Percentiles rank a stretch among this genome's conserved stretches.
These are phyloP conservation scores for Piscicola geometra DNA, from an alignment of 2,888 invertebrate genomes.

Conservation along the genomic window DNA sequence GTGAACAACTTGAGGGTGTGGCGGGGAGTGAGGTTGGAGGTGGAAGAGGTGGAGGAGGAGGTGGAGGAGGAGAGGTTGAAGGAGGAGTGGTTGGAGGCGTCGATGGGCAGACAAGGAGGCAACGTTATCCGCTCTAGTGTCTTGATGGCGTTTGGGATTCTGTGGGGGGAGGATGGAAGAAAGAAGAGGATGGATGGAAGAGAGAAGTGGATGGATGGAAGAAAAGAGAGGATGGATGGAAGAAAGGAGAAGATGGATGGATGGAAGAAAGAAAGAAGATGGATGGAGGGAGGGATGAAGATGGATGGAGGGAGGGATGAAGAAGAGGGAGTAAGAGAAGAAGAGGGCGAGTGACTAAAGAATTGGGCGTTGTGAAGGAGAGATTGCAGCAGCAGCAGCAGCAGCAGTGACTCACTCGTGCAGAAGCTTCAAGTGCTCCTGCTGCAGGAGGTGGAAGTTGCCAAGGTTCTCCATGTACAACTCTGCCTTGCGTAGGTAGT, in stretches of 20 bases:
- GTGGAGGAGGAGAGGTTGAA: neutral
- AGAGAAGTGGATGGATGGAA: no score
- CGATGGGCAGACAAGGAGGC: constrained; percentile 64
- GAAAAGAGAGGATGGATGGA: no score
- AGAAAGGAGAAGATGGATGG: no score
- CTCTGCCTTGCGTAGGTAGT: constrained; percentile 69
- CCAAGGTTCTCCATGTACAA: constrained; percentile 70
- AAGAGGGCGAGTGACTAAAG: no score
- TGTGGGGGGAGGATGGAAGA: no score
- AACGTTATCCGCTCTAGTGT: constrained; percentile 77
- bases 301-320: no score
- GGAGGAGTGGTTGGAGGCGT: constrained; percentile 22
- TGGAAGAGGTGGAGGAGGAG: neutral
- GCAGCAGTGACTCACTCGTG: neutral
- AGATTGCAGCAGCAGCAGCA: no score
- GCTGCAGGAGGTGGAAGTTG: constrained; percentile 69
- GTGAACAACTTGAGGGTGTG: constrained; percentile 54
- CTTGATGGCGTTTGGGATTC: constrained; percentile 69
- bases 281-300: neutral
- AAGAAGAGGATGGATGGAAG: no score
- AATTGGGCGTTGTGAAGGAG: no score
- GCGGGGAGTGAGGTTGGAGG: constrained; percentile 47
- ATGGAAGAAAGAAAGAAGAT: neutral
- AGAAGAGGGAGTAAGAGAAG: no score
- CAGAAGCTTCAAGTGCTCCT: constrained; percentile 67